These are phyloP conservation scores for Allygus modestus DNA, from an alignment of 2,888 invertebrate genomes.

Conservation along the genomic window DNA sequence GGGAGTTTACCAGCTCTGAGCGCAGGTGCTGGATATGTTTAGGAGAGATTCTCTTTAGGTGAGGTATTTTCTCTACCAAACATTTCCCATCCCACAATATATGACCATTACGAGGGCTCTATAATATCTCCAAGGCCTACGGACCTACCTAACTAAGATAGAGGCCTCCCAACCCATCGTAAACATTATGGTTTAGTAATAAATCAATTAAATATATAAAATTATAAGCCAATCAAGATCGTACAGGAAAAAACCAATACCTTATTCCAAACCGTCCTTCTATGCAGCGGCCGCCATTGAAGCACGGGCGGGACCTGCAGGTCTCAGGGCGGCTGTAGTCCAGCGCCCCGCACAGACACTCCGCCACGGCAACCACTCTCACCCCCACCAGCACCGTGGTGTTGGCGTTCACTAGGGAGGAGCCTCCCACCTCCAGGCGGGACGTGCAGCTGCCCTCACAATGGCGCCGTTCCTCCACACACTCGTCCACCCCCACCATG, in stretches of 20 bases:
- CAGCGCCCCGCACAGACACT: constrained; percentile 94
- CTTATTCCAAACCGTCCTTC: constrained; percentile 86
- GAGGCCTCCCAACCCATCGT: too few relatives aligned
- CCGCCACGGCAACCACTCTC: constrained; percentile 92
- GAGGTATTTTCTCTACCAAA: too few relatives aligned
- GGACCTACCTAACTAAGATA: too few relatives aligned
- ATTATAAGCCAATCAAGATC: too few relatives aligned
- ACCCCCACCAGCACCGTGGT: constrained; percentile 97
- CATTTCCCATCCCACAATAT: too few relatives aligned
- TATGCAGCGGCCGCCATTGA: constrained; percentile 96
- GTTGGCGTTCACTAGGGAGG: constrained; percentile 97
- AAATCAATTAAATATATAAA: too few relatives aligned
- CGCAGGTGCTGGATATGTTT: too few relatives aligned
- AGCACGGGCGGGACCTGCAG: constrained; percentile 93
- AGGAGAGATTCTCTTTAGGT: too few relatives aligned
- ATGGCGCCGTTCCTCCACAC: constrained; percentile 92
- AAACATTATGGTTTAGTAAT: too few relatives aligned
- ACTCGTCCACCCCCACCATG: constrained; percentile 97
- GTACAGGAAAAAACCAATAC: constrained; percentile 55
- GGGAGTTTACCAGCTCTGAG: too few relatives aligned
- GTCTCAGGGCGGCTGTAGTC: constrained; percentile 94
- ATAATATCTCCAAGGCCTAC: too few relatives aligned
- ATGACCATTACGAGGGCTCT: too few relatives aligned
- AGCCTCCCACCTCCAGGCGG: constrained; percentile 89
- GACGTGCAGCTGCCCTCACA: constrained; percentile 98